phyloP scores from a whole-genome alignment of 1,140 invertebrate species.

The Steinernema feltiae region DNA sequence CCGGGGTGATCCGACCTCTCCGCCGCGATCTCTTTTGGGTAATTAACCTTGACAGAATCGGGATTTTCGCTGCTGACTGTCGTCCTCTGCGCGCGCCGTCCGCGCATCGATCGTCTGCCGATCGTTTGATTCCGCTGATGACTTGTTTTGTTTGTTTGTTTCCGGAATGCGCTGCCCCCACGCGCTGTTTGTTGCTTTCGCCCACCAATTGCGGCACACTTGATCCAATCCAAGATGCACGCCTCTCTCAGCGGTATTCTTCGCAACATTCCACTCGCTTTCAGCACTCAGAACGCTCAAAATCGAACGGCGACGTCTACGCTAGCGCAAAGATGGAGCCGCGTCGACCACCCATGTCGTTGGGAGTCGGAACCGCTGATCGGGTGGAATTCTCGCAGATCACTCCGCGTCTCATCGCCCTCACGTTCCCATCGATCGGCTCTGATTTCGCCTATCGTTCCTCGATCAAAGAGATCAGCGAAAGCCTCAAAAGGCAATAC shows the following conservation, averaged over 20 bases:
- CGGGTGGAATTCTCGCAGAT: constrained; percentile 4
- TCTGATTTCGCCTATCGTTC: not conserved
- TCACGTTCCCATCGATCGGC: not conserved
- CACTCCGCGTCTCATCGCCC: not conserved
- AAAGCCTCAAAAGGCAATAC: not conserved
- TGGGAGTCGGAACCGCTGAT: not conserved
- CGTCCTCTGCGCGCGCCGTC: not conserved
- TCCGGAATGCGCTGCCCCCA: not conserved
- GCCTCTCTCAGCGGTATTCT: not conserved
- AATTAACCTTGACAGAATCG: constrained; percentile 11
- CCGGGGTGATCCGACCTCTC: not conserved
- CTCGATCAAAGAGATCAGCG: not conserved
- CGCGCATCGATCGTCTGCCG: not conserved
- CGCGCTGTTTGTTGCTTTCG: not conserved
- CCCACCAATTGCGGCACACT: no score
- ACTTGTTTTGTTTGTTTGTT: not conserved
- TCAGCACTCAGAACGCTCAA: not conserved
- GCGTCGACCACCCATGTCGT: not conserved
- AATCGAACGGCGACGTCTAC: not conserved
- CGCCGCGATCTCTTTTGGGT: not conserved
- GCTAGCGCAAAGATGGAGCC: not conserved
- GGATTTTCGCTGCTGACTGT: not conserved
- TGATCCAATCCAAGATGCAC: no score
- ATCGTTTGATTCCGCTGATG: not conserved
- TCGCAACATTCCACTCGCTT: not conserved